phyloP scores from a whole-genome alignment of 1,140 invertebrate species.

The Plectrocnemia conspersa region DNA sequence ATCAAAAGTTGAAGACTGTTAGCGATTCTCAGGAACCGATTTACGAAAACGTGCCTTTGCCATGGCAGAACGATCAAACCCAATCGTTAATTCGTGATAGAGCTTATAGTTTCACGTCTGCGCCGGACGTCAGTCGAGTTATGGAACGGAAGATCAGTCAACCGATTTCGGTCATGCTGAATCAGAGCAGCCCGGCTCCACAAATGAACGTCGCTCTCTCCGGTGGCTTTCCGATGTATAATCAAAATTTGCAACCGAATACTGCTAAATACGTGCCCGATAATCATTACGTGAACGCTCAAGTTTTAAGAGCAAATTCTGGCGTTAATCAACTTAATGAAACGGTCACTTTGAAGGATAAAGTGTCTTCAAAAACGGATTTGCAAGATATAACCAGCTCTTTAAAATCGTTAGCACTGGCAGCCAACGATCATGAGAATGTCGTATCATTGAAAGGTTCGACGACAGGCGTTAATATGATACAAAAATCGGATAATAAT shows the following conservation, averaged over 20 bases:
- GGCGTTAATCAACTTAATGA: constrained; percentile 23
- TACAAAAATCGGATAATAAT: constrained; percentile 37
- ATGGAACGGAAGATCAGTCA: constrained; percentile 46
- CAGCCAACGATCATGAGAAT: constrained; percentile 19
- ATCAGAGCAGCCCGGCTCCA: constrained; percentile 10
- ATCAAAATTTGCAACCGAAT: constrained; percentile 28
- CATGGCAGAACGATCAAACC: constrained; percentile 52
- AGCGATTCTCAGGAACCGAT: constrained; percentile 62
- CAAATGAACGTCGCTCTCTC: constrained; percentile 8
- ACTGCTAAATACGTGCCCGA: constrained; percentile 38
- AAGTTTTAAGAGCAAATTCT: constrained; percentile 42
- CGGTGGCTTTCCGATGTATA: constrained; percentile 16
- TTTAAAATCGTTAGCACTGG: constrained; percentile 26
- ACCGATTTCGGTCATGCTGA: constrained; percentile 33
- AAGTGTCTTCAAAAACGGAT: constrained; percentile 16
- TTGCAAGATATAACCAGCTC: constrained; percentile 27
- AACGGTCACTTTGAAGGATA: constrained; percentile 27
- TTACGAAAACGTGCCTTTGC: constrained; percentile 71
- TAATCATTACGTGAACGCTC: constrained; percentile 48
- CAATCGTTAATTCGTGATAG: constrained; percentile 50
- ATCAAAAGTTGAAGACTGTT: constrained; percentile 42
- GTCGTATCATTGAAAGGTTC: constrained; percentile 31
- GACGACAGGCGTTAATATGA: constrained; percentile 15
- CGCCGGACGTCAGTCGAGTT: constrained; percentile 54
- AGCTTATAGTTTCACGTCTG: constrained; percentile 63